phyloP scores from a whole-genome alignment of 2,113 vertebrate genomes.

The Arizona elegans region DNA sequence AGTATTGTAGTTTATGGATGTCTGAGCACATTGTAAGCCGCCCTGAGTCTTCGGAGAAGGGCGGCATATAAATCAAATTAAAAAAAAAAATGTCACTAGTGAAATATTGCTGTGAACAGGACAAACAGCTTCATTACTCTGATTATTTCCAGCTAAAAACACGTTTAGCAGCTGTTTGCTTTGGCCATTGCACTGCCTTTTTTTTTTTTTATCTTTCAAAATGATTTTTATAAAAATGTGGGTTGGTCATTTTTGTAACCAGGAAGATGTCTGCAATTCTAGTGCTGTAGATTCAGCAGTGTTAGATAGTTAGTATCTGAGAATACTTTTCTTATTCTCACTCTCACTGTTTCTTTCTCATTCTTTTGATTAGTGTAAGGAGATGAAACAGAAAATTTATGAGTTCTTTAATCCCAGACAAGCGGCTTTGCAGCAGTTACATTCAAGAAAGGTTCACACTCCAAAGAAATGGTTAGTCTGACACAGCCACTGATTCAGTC shows the following conservation, averaged over 20 bases:
- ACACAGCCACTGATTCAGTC: slow-evolving; percentile 70
- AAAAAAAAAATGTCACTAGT: too few relatives aligned
- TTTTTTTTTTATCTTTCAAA: slow-evolving; percentile 32
- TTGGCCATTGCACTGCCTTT: slow-evolving; percentile 68
- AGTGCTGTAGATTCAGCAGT: slow-evolving; percentile 67
- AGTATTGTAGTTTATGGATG: slow-evolving; percentile 66
- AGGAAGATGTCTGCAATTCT: slow-evolving; percentile 75
- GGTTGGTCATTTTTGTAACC: slow-evolving; percentile 76
- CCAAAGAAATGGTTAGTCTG: slow-evolving; percentile 81
- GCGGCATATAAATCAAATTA: too few relatives aligned
- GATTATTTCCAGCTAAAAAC: slow-evolving; percentile 81
- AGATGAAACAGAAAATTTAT: slow-evolving; percentile 58
- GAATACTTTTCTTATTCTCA: slow-evolving; percentile 49
- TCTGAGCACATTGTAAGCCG: too few relatives aligned
- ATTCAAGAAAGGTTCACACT: slow-evolving; percentile 80
- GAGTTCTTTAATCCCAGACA: slow-evolving; percentile 71
- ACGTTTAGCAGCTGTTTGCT: slow-evolving; percentile 81
- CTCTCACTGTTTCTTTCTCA: slow-evolving; percentile 7
- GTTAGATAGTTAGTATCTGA: slow-evolving; percentile 74
- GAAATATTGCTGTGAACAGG: slow-evolving; percentile 80
- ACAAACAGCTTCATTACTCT: slow-evolving; percentile 79
- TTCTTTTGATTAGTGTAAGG: slow-evolving; percentile 56
- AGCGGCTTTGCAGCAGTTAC: slow-evolving; percentile 72
- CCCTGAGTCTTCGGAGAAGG: too few relatives aligned
- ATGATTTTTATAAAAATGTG: slow-evolving; percentile 64